Conservation (phyloP, 2,888 invertebrate genomes). For the Pseudococcus jackbeardsleyi region DNA sequence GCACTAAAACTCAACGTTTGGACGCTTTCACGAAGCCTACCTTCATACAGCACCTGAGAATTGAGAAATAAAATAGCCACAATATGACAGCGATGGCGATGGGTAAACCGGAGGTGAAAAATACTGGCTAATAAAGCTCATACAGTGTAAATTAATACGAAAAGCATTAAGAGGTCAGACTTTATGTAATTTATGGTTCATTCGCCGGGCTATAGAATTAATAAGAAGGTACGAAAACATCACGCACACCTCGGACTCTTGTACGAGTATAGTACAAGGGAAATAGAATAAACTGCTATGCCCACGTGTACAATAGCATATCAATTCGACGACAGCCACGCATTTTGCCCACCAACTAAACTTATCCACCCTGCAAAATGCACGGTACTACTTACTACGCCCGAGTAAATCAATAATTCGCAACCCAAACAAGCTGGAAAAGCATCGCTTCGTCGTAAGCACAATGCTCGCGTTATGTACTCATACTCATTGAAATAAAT, state of each 20-base stretch:
- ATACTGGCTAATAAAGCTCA: background rate
- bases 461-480: background rate
- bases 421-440: slow-evolving; percentile 57
- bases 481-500: background rate
- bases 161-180: slow-evolving; percentile 48
- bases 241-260: slow-evolving; percentile 1
- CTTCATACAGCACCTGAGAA: background rate
- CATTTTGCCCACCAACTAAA: slow-evolving; percentile 45
- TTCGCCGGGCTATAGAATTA: slow-evolving; percentile 13
- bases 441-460: background rate
- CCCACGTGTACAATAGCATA: slow-evolving; percentile 50
- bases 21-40: background rate
- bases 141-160: slow-evolving; percentile 11
- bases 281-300: slow-evolving; percentile 35
- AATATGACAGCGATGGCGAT: background rate
- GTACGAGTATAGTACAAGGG: background rate
- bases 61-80: background rate
- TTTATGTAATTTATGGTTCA: slow-evolving; percentile 43
- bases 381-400: slow-evolving; percentile 38
- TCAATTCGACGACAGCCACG: slow-evolving; percentile 38
- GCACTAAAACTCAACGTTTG: background rate
- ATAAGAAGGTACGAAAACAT: slow-evolving; percentile 34
- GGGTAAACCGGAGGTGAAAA: background rate
- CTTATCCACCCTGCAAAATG: slow-evolving; percentile 50
- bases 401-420: slow-evolving; percentile 56